Evolutionary conservation across 2,797 vertebrate species (phyloP), one percentile per base, ranked within the genome.

Genomic region (Okamejei kenojei): DNA sequence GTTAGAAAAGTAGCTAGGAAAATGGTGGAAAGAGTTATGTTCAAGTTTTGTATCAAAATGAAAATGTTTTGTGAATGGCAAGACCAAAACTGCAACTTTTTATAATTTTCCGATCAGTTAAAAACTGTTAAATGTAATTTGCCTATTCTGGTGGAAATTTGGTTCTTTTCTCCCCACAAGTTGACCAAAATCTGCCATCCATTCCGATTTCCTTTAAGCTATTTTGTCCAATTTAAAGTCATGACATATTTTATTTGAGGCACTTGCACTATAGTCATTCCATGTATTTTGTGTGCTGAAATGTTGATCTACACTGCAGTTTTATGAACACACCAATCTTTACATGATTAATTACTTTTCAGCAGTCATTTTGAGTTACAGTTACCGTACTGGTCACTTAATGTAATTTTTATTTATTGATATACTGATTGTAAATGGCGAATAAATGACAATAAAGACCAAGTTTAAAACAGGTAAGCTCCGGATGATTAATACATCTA

Each of bases 321-420:
- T 91, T 91, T 76, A 73, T 92, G 71, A 54, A 74, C 71, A 74
- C 38, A 45, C 23, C 13, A 54, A 35, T 65, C 35, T n/a, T 32
- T 32, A 90, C 65, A 54, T 76, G 13, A 26, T 29, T 17, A 35
- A 74, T 54, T 1, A 45, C 54, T 23, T 92, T 76, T 71, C 35
- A 74, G 38, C 29, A 35, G 21, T 21, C 90, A 74, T 74, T 74
- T 76, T 73, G 21, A 90, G 7, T 38, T 68, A 35, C 32, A 76
- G 73, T 74, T 71, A 74, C 1, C 35, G 10, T 11, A 73, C 21
- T 38, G 17, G 71, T 74, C 35, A 92, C 35, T 54, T 58, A 74
- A 74, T 92, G 90, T 92, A 76, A 68, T 58, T 92, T 76, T 92
- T 76, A 92, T 92, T 92, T 74, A 74, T 76, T 92, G 38, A 92